Percentiles rank a stretch among this genome's conserved stretches.
These are phyloP conservation scores for Atractosteus spatula DNA, from an alignment of 2,113 vertebrate species.

Conservation along the genomic window DNA sequence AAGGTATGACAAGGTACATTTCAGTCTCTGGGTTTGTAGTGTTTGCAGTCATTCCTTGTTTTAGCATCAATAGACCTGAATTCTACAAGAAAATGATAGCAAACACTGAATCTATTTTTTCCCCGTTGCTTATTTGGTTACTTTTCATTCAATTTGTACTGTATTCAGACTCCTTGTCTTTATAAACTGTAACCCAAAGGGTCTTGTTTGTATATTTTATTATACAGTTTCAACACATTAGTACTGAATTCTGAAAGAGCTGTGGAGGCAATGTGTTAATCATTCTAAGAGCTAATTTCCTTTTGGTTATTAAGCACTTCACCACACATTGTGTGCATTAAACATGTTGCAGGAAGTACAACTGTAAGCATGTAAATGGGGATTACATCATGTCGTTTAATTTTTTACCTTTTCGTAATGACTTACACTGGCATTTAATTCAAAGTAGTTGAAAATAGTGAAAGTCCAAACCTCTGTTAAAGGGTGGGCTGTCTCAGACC, in stretches of 20 bases:
- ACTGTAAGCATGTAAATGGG: slow-evolving; percentile 67
- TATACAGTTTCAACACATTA: too few relatives aligned
- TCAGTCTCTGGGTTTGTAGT: too few relatives aligned
- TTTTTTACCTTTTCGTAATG: slow-evolving; percentile 73
- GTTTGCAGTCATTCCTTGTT: too few relatives aligned
- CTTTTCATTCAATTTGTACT: not conserved
- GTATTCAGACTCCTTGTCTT: not conserved
- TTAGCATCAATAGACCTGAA: too few relatives aligned
- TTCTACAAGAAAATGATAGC: too few relatives aligned
- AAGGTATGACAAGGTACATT: too few relatives aligned
- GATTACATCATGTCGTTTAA: slow-evolving; percentile 67
- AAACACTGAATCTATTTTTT: not conserved
- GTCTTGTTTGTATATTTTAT: not conserved
- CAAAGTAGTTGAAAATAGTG: slow-evolving; percentile 53
- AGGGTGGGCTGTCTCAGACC: slow-evolving; percentile 17
- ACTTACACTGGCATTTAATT: slow-evolving; percentile 50
- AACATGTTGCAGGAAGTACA: slow-evolving; percentile 30
- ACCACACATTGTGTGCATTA: slow-evolving; percentile 24
- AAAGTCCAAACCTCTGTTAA: slow-evolving; percentile 42
- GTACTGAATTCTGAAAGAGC: not conserved
- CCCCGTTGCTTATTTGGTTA: not conserved
- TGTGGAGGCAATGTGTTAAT: slow-evolving; percentile 7
- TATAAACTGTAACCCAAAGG: not conserved
- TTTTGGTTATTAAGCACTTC: slow-evolving; percentile 16
- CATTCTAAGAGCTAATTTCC: slow-evolving; percentile 11